Base-by-base conservation (phyloP, 2,113 vertebrate genomes). In the Chionis minor region DNA sequence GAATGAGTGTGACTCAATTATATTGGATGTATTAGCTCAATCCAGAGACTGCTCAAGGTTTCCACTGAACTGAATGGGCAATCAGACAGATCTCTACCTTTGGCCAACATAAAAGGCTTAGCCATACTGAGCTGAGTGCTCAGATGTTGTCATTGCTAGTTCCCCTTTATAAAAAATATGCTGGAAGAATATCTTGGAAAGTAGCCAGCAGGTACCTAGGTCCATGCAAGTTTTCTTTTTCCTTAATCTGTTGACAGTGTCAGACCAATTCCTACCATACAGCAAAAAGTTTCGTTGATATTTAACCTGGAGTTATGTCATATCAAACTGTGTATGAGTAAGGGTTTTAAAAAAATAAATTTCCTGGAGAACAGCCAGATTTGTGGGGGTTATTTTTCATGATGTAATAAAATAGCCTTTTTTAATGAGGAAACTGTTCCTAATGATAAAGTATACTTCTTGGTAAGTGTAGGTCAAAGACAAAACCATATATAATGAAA, bases 221-320 rank as follows among this genome's bases (percentile, higher is more conserved):
- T 69, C 16, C 30, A 15, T 11, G n/a, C 9, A 84, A 52, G 12
- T 82, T 88, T 81, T 96, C 30, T 66, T 5, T 75, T 95, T 86
- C 40, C 75, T 94, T 86, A 32, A 55, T 38, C 21, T 86, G 6
- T 55, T 75, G 51, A 63, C 49, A 73, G 33, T 44, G 81, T 59
- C 47, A 95, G 83, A 45, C 15, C 72, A 61, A 84, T 94, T 96
- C 49, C 22, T 80, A 40, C 58, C 63, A 20, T 47, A 83, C 78
- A 91, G 75, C 38, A 82, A 91, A 95, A 93, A 35, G 38, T 81
- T 71, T 88, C 20, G 62, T 96, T 98, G 93, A 79, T 92, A 89
- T 90, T 94, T 97, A 97, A 94, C 87, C 78, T 90, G 88, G 47
- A 69, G 71, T 95, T 96, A 96, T 38, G 51, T 97, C 73, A 85